Percentiles rank a stretch among this genome's conserved stretches.
Conservation (phyloP, 2,797 vertebrate genomes). For the Hapalemur alaotrensis region DNA sequence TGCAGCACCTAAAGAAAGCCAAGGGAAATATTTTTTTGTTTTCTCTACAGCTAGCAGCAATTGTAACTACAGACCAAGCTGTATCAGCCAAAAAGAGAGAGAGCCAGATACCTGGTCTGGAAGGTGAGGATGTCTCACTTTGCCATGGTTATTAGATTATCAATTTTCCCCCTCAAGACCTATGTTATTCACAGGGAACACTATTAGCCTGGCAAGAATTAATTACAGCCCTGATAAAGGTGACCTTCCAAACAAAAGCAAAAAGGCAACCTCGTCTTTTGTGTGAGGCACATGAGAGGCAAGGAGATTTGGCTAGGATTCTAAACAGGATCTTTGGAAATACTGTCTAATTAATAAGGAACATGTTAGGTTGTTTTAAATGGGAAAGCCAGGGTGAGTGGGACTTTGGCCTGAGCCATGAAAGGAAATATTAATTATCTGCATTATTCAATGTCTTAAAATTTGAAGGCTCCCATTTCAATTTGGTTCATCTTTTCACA, state of each 20-base stretch:
- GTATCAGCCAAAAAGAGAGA: background rate
- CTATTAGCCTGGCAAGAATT: constrained; percentile 73
- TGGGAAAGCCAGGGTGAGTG: background rate
- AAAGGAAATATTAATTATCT: background rate
- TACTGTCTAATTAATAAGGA: background rate
- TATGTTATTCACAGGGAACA: constrained; percentile 62
- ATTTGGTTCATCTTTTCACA: background rate
- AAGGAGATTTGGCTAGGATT: background rate
- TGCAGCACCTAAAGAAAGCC: background rate
- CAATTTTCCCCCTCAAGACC: constrained; percentile 64
- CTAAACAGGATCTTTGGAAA: background rate
- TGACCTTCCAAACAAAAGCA: constrained; percentile 66
- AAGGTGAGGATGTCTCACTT: constrained; percentile 59
- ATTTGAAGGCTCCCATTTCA: background rate
- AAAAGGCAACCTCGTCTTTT: constrained; percentile 32
- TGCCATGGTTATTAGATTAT: constrained; percentile 69
- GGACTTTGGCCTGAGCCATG: background rate
- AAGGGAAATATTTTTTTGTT: background rate
- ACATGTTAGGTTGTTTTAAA: background rate
- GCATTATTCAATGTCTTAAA: constrained; percentile 6
- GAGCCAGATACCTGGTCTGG: constrained; percentile 27
- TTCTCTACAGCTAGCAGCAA: background rate
- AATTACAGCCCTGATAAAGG: constrained; percentile 61
- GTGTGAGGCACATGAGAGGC: background rate
- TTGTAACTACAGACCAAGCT: background rate